Conservation (phyloP, 2,113 vertebrate species). For the Triplophysa rosa region DNA sequence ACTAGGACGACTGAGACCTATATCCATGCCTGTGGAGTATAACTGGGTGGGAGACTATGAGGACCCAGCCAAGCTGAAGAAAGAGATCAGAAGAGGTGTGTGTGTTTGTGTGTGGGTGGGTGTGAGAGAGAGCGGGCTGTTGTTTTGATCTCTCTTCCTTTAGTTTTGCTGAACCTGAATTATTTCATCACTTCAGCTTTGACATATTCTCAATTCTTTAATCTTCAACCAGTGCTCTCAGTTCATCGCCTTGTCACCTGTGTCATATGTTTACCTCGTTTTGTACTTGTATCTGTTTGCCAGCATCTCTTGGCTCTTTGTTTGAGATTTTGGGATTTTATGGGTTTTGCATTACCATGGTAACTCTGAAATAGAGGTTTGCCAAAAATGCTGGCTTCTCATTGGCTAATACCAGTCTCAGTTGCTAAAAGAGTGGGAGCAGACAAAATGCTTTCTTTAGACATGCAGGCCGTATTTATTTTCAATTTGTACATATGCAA, state of each 20-base stretch:
- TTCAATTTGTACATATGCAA: conserved; percentile 23
- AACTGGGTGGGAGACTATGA: conserved; percentile 98
- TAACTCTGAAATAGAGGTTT: conserved; percentile 65
- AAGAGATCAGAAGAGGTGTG: conserved; percentile 98
- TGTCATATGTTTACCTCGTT: conserved; percentile 25
- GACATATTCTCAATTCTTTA: conserved; percentile 49
- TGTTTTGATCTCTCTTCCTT: conserved; percentile 6
- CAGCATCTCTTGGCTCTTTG: conserved; percentile 37
- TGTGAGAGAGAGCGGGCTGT: conserved; percentile 23
- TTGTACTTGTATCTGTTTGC: conserved; percentile 39
- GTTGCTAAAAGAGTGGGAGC: conserved; percentile 62
- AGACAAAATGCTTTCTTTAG: conserved; percentile 44
- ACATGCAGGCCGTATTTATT: conserved; percentile 29
- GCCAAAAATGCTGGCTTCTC: conserved; percentile 61
- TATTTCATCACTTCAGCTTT: conserved; percentile 58
- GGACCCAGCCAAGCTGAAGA: conserved; percentile 94
- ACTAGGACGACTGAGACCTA: conserved; percentile 93
- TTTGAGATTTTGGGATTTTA: conserved; percentile 58
- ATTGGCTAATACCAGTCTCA: conserved; percentile 53
- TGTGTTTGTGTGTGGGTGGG: conserved; percentile 63
- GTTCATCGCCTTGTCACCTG: conserved; percentile 36
- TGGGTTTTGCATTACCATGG: conserved; percentile 71
- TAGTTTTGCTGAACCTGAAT: conserved; percentile 14
- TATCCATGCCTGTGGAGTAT: conserved; percentile 99
- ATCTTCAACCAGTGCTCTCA: conserved; percentile 30